Conservation (phyloP, 2,113 vertebrate genomes). For the Neomonachus schauinslandi region DNA sequence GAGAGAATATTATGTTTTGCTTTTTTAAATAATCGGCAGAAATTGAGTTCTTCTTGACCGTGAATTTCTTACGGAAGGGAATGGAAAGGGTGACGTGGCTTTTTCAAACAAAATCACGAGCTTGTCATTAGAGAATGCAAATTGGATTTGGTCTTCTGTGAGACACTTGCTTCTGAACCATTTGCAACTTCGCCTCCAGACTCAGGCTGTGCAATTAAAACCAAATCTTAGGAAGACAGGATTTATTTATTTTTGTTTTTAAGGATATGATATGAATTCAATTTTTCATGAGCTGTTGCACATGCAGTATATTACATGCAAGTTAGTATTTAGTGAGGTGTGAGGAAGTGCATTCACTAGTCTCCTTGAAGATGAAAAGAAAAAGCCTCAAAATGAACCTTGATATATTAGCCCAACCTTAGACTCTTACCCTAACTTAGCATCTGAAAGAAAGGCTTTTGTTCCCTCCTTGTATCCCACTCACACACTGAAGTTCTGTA, state of each 20-base stretch:
- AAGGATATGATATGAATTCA: neutral
- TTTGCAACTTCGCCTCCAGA: neutral
- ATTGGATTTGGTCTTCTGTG: neutral
- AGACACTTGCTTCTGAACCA: conserved; percentile 11
- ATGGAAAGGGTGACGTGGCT: neutral
- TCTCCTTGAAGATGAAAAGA: neutral
- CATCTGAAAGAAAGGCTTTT: neutral
- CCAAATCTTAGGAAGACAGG: neutral
- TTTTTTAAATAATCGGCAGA: neutral
- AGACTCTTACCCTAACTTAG: conserved; percentile 20
- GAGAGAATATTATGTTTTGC: neutral
- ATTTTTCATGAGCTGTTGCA: neutral
- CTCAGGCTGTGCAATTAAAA: neutral
- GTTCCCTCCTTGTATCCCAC: conserved; percentile 26
- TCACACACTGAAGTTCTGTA: conserved; percentile 21
- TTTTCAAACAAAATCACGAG: neutral
- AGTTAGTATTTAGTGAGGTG: neutral
- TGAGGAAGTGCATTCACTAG: neutral
- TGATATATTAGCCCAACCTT: neutral
- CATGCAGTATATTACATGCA: neutral
- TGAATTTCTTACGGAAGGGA: neutral
- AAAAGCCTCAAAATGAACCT: neutral
- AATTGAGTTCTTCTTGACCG: neutral
- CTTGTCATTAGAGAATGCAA: neutral
- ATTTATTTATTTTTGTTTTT: conserved; percentile 28